Conservation (phyloP, 2,797 vertebrate species). For the Bovichtus variegatus region DNA sequence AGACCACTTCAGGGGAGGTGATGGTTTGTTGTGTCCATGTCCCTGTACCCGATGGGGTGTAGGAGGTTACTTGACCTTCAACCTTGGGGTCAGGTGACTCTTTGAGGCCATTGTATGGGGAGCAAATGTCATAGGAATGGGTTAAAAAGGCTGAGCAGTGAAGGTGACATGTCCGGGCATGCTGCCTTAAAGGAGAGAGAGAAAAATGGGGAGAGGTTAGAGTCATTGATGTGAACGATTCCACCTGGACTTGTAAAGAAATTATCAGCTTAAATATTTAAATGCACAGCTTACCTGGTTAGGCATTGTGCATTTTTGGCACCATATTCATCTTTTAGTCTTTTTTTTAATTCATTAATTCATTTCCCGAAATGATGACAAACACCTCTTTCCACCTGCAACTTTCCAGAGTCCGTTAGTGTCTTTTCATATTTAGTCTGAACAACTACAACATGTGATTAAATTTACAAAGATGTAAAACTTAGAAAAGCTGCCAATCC, state of each 20-base stretch:
- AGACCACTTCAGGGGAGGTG: slow-evolving; percentile 65
- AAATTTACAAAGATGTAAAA: neutral
- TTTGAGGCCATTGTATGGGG: slow-evolving; percentile 74
- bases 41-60: slow-evolving; percentile 66
- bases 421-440: neutral
- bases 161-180: slow-evolving; percentile 82
- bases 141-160: slow-evolving; percentile 77
- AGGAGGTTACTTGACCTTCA: slow-evolving; percentile 82
- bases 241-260: slow-evolving; percentile 47
- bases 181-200: slow-evolving; percentile 73
- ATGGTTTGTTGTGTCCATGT: slow-evolving; percentile 70
- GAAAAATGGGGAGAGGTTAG: slow-evolving; percentile 70
- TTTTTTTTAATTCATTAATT: neutral
- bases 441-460: neutral
- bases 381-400: neutral
- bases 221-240: slow-evolving; percentile 63
- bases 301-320: neutral
- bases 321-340: too few relatives aligned
- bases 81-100: slow-evolving; percentile 83
- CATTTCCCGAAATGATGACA: neutral
- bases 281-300: slow-evolving; percentile 41
- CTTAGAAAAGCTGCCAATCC: neutral
- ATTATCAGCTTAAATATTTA: slow-evolving; percentile 48
- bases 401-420: neutral
- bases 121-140: slow-evolving; percentile 76